Evolutionary conservation across 2,113 vertebrate genomes (phyloP).

Genomic region (Semicossyphus pulcher): DNA sequence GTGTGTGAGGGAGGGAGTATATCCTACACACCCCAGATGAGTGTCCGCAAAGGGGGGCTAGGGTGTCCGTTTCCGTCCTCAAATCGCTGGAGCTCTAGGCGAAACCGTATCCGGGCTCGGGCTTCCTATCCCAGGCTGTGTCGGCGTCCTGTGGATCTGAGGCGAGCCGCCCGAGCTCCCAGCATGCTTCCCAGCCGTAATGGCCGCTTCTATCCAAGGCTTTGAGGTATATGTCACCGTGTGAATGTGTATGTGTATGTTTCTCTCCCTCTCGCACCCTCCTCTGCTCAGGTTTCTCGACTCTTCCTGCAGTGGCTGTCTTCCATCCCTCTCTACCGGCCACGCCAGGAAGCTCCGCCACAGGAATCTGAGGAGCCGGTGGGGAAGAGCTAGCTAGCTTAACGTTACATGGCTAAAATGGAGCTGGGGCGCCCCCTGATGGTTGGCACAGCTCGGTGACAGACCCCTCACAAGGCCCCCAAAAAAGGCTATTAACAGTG

Average conservation of each 20-base stretch:
- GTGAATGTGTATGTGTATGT: constrained; percentile 18
- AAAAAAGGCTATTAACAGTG: not conserved
- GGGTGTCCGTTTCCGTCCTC: constrained; percentile 57
- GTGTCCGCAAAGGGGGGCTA: constrained; percentile 20
- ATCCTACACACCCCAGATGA: constrained; percentile 36
- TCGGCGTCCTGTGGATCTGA: constrained; percentile 56
- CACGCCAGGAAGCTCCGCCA: constrained; percentile 75
- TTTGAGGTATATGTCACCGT: constrained; percentile 45
- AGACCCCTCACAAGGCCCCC: not conserved
- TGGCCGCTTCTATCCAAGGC: constrained; percentile 77
- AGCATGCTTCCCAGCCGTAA: constrained; percentile 71
- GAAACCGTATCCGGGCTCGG: constrained; percentile 66
- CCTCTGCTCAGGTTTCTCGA: constrained; percentile 72
- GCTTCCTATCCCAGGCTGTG: constrained; percentile 61
- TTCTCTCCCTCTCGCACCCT: constrained; percentile 60
- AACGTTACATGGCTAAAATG: constrained; percentile 29
- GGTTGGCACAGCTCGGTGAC: constrained; percentile 19
- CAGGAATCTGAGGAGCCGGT: constrained; percentile 66
- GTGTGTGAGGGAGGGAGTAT: constrained; percentile 26
- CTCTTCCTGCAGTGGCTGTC: constrained; percentile 68
- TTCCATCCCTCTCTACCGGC: constrained; percentile 78
- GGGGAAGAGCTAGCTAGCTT: constrained; percentile 2
- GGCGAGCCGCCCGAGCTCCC: constrained; percentile 52
- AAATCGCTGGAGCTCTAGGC: constrained; percentile 47
- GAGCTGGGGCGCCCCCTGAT: constrained; percentile 67